phyloP scores from a whole-genome alignment of 2,113 vertebrate species.

The Benitochromis conjunctus region DNA sequence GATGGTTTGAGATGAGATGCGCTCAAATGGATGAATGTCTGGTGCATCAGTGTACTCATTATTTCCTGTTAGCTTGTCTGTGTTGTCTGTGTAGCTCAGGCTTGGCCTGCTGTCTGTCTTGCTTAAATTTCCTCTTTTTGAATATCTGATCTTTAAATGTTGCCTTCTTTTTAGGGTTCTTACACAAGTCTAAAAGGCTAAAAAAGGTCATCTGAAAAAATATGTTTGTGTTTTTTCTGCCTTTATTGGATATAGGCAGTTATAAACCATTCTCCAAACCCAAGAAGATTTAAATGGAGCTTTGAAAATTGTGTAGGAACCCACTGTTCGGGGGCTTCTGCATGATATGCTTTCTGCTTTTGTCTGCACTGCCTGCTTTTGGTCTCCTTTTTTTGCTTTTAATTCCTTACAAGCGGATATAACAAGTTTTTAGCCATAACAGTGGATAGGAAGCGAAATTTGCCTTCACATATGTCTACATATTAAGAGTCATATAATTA shows the following conservation, averaged over 20 bases:
- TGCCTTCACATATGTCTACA: not conserved
- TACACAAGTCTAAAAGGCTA: not conserved
- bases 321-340: not conserved
- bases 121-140: not conserved
- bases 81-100: not conserved
- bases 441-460: not conserved
- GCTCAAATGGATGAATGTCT: slow-evolving; percentile 41
- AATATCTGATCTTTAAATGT: not conserved
- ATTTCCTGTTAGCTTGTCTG: not conserved
- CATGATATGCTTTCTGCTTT: slow-evolving; percentile 14
- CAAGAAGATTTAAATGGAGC: not conserved
- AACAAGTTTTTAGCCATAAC: not conserved
- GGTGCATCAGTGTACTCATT: slow-evolving; percentile 22
- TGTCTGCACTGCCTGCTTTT: slow-evolving; percentile 11
- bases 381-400: slow-evolving; percentile 6
- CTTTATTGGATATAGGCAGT: rapidly evolving
- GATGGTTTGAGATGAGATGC: slow-evolving; percentile 35
- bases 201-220: not conserved
- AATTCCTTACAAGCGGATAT: not conserved
- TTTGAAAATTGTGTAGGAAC: slow-evolving; percentile 19
- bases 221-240: not conserved
- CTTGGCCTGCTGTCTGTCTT: not conserved
- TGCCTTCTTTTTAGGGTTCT: slow-evolving; percentile 2
- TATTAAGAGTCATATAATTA: not conserved
- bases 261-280: not conserved